Base-by-base conservation (phyloP, 1,140 invertebrate genomes). In the Andrena cerasifolii region DNA sequence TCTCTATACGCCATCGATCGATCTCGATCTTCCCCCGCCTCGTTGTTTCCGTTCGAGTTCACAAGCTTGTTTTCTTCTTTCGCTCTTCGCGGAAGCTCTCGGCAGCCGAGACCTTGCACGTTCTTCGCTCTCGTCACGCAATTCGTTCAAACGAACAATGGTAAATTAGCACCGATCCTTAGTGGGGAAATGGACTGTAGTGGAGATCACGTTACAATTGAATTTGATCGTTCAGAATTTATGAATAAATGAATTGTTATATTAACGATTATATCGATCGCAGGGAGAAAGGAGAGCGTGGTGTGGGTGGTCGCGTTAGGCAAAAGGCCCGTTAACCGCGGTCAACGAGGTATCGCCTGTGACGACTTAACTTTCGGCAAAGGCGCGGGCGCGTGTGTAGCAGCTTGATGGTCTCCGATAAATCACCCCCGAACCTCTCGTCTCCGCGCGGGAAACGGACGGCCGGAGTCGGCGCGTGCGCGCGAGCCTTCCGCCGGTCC, bases 171-270 rank as follows among this genome's bases (percentile, higher is more conserved):
- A 24, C 3, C 36, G 28, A 63, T 72, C 68, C 36, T 63, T 49
- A 62, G 59, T 62, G 75, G 10, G 88, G 87, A 90, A 90, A 88
- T 88, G 89, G 80, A 90, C 86, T 65, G 87, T 89, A 87, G 86
- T 85, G 84, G 81, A 86, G 78, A 83, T 91, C 91, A 89, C 90
- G 90, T 92, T 92, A 87, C 86, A 91, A 91, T 92, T 92, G 91
- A 92, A 92, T 92, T 92, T 92, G 91, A 92, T 92, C 88, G 91
- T 92, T 92, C 90, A 92, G 91, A 92, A 91, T 92, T 92, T 92
- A 92, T 92, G 87, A 88, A 91, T 91, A 90, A 87, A 91, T 91
- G 90, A 87, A 91, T 91, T 91, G 91, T 92, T 91, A 90, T 88
- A 90, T 90, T 90, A 89, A 89, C 87, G 87, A 90, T 91, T 90